Base-by-base conservation (phyloP, 2,797 vertebrate species). In the Okamejei kenojei region DNA sequence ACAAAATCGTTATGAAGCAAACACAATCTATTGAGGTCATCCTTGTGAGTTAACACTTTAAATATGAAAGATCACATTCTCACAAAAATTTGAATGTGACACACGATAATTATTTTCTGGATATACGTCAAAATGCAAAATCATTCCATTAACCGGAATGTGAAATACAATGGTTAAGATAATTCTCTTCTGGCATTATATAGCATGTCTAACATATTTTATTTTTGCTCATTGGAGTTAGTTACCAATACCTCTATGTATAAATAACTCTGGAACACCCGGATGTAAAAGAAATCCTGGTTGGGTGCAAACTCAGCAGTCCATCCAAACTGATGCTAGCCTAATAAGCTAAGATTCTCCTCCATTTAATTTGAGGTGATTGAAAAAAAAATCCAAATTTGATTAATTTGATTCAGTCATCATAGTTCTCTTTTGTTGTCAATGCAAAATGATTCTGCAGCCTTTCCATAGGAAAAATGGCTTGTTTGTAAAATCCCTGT, bases 1-100 rank as follows among this genome's bases (percentile, higher is more conserved):
- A 68, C n/a, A 88, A 35, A 21, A 65, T 88, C n/a, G n/a, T 68
- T 88, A 65, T 10, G 84, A 68, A 88, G 84, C 90, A 91, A 91
- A 91, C 68, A 91, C 74, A 91, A 91, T 91, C 90, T 76, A 45
- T 54, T n/a, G 21, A 58, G 10, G 45, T 92, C 6, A 29, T 45
- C 65, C 23, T 13, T 26, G 35, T 29, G 65, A 74, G 68, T 91
- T 74, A n/a, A 9, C 7, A 17, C 45, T 45, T 45, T 35, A 35
- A 68, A 90, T 26, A 45, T 71, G 10, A 84, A 86, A 29, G 26
- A 86, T 74, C 10, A 91, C 65, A 26, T 10, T 26, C 32, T 38
- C 45, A 92, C 23, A 21, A 32, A 26, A 29, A 92, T 74, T 88
- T 90, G 63, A 3, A 65, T 23, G 45, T 54, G 45, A 54, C 45